These are phyloP conservation scores for Achatina immaculata DNA, from an alignment of 1,140 invertebrate species.

Conservation along the genomic window DNA sequence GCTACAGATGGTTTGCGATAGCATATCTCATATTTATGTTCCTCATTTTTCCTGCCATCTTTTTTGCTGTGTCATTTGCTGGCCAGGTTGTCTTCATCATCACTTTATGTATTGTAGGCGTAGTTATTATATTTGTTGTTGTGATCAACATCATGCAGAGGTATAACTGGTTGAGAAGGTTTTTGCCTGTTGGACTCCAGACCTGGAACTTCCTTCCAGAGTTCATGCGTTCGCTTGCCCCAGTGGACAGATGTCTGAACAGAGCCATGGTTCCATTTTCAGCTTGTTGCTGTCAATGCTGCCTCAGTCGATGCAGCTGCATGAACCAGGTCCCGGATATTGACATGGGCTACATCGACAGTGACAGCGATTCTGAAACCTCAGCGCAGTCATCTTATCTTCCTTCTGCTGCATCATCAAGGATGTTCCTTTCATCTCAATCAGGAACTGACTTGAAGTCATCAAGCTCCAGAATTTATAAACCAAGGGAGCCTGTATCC, in stretches of 20 bases:
- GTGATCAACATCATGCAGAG: slow-evolving; percentile 70
- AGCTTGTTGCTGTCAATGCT: slow-evolving; percentile 33
- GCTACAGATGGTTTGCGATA: slow-evolving; percentile 76
- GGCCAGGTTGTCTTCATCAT: slow-evolving; percentile 56
- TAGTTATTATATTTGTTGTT: slow-evolving; percentile 64
- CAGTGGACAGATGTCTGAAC: slow-evolving; percentile 46
- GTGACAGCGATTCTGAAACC: slow-evolving; percentile 28
- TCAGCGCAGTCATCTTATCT: slow-evolving; percentile 17
- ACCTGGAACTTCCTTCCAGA: slow-evolving; percentile 74
- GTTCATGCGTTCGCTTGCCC: slow-evolving; percentile 72
- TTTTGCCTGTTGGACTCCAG: slow-evolving; percentile 69
- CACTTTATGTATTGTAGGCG: slow-evolving; percentile 50
- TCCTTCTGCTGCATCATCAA: slow-evolving; percentile 25
- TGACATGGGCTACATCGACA: slow-evolving; percentile 29
- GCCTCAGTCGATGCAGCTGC: slow-evolving; percentile 31
- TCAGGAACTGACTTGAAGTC: background rate
- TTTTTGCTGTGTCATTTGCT: slow-evolving; percentile 70
- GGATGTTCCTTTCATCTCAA: background rate
- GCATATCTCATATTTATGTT: slow-evolving; percentile 75
- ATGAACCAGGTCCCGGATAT: background rate
- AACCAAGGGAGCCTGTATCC: slow-evolving; percentile 2
- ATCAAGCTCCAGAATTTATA: slow-evolving; percentile 16
- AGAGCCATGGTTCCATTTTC: background rate
- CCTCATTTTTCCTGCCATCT: slow-evolving; percentile 72
- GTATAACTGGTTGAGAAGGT: slow-evolving; percentile 54